Conservation (phyloP, 1,140 invertebrate genomes). For the Triops cancriformis region DNA sequence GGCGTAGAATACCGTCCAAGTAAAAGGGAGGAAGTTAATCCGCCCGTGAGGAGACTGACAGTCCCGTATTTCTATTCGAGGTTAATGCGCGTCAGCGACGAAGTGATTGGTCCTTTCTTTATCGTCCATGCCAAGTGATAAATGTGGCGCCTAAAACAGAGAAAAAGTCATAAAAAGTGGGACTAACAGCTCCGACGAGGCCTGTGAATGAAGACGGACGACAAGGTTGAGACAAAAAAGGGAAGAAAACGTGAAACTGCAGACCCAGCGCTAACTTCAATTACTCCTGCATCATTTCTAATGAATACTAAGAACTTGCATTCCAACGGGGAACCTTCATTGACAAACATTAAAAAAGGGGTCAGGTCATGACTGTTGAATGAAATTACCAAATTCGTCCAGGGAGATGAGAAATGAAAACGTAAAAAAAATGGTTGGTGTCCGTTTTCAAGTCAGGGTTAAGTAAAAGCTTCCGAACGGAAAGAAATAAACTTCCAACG, state of each 20-base stretch:
- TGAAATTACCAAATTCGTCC: background rate
- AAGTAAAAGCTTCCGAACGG: background rate
- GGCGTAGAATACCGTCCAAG: background rate
- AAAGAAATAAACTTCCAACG: background rate
- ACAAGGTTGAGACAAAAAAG: background rate
- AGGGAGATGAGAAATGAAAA: background rate
- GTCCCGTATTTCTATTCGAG: background rate
- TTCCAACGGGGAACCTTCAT: background rate
- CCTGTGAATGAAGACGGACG: background rate
- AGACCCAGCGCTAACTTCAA: background rate
- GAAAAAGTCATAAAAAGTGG: background rate
- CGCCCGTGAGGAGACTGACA: background rate
- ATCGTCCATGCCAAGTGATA: background rate
- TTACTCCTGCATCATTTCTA: background rate
- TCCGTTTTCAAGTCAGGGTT: background rate
- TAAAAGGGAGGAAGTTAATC: background rate
- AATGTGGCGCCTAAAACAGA: conserved; percentile 3
- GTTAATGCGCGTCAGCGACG: conserved; percentile 8
- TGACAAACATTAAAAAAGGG: conserved; percentile 2
- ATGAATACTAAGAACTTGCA: background rate
- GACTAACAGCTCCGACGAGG: background rate
- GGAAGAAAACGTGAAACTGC: background rate
- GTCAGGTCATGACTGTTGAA: background rate
- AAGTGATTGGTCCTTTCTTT: conserved; percentile 3
- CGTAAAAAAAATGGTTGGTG: background rate